These are phyloP conservation scores for Antheraea yamamai DNA, from an alignment of 2,888 invertebrate genomes.

Conservation along the genomic window DNA sequence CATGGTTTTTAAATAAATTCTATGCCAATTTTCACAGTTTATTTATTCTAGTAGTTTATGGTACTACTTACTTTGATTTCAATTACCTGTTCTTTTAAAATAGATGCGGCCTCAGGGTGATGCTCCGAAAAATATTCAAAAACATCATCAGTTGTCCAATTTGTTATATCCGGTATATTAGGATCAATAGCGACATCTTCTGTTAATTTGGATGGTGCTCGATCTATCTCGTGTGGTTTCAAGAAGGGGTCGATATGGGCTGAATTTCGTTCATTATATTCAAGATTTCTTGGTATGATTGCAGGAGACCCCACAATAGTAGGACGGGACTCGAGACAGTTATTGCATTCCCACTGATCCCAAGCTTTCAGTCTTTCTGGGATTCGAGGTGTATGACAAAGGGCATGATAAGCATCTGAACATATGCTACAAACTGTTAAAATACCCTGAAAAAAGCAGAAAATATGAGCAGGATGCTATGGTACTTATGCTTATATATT, in stretches of 20 bases:
- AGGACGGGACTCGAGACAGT: constrained; percentile 81
- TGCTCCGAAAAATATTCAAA: constrained; percentile 89
- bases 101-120: constrained; percentile 90
- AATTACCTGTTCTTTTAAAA: constrained; percentile 90
- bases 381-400: constrained; percentile 89
- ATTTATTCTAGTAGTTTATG: too few species aligned
- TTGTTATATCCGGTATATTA: constrained; percentile 88
- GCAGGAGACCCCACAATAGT: constrained; percentile 63
- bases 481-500: not conserved
- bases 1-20: not conserved
- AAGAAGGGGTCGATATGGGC: constrained; percentile 65
- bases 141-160: constrained; percentile 93
- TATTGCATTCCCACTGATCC: constrained; percentile 87
- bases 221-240: constrained; percentile 74
- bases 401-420: constrained; percentile 91
- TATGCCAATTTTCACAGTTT: not conserved
- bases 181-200: constrained; percentile 82
- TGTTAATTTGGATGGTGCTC: constrained; percentile 62
- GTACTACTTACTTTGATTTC: not conserved
- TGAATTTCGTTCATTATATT: constrained; percentile 53
- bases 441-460: constrained; percentile 79
- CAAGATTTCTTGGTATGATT: constrained; percentile 57
- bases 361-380: constrained; percentile 80
- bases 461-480: not conserved
- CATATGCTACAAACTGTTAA: constrained; percentile 91